These are phyloP conservation scores for Drosophila athabasca DNA, from an alignment of 1,140 invertebrate genomes.

Conservation along the genomic window DNA sequence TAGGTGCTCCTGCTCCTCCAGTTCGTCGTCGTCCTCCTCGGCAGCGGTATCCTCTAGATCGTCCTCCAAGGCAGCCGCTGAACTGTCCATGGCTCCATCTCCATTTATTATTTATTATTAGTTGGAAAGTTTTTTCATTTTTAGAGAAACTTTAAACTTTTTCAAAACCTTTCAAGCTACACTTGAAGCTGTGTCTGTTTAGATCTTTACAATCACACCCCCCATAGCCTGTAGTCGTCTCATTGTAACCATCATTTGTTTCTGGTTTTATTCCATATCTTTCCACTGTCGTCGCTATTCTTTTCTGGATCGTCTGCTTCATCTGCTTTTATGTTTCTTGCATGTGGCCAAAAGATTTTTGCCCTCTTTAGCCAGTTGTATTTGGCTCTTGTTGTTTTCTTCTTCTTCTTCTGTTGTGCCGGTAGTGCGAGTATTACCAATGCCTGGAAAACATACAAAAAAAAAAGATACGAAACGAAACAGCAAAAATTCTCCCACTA, in stretches of 20 bases:
- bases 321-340: conserved; percentile 37
- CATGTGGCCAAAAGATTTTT: conserved; percentile 75
- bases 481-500: conserved; percentile 69
- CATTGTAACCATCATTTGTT: too few species aligned
- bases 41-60: conserved; percentile 58
- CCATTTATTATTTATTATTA: too few species aligned
- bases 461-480: conserved; percentile 37
- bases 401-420: conserved; percentile 1
- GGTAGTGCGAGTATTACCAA: conserved; percentile 57
- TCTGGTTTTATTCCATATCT: too few species aligned
- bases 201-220: too few species aligned
- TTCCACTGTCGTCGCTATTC: conserved; percentile 7
- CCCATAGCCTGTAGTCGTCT: too few species aligned
- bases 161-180: too few species aligned
- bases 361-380: conserved; percentile 53
- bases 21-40: conserved; percentile 49
- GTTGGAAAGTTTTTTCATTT: too few species aligned
- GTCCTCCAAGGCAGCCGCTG: conserved; percentile 58
- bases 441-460: conserved; percentile 68
- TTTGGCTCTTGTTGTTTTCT: conserved; percentile 26
- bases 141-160: too few species aligned
- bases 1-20: conserved; percentile 48
- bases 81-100: conserved; percentile 62
- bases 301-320: conserved; percentile 1
- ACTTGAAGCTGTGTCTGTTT: too few species aligned